These are phyloP conservation scores for Hirtodrosophila duncani DNA, from an alignment of 2,888 invertebrate species.

Conservation along the genomic window DNA sequence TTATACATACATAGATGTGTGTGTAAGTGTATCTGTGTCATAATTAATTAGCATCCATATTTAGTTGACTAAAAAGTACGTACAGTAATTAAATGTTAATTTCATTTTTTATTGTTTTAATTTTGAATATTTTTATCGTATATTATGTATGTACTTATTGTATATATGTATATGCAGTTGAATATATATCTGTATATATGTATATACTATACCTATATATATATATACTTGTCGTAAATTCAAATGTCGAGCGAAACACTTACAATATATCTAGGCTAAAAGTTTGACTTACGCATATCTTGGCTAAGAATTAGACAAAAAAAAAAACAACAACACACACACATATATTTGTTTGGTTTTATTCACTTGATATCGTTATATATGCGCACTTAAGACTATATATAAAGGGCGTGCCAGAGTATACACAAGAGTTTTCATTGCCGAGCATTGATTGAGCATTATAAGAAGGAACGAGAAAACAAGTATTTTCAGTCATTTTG, in stretches of 20 bases:
- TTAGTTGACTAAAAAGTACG: constrained; percentile 24
- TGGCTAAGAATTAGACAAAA: constrained; percentile 50
- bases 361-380: background rate
- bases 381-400: constrained; percentile 25
- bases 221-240: background rate
- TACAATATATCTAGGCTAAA: constrained; percentile 28
- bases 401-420: too few relatives aligned
- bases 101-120: too few relatives aligned
- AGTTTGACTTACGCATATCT: constrained; percentile 60
- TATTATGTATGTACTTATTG: background rate
- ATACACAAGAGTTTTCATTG: too few relatives aligned
- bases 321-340: constrained; percentile 24
- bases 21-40: constrained; percentile 44
- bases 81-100: constrained; percentile 32
- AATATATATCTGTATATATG: too few relatives aligned
- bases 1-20: constrained; percentile 1
- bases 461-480: too few relatives aligned
- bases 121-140: too few relatives aligned
- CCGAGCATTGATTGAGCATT: too few relatives aligned
- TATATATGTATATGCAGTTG: background rate
- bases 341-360: constrained; percentile 3
- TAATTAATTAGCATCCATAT: constrained; percentile 4
- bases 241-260: too few relatives aligned
- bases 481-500: too few relatives aligned
- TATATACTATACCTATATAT: too few relatives aligned